Base-by-base conservation (phyloP, 2,113 vertebrate genomes). In the Cebidichthys violaceus region DNA sequence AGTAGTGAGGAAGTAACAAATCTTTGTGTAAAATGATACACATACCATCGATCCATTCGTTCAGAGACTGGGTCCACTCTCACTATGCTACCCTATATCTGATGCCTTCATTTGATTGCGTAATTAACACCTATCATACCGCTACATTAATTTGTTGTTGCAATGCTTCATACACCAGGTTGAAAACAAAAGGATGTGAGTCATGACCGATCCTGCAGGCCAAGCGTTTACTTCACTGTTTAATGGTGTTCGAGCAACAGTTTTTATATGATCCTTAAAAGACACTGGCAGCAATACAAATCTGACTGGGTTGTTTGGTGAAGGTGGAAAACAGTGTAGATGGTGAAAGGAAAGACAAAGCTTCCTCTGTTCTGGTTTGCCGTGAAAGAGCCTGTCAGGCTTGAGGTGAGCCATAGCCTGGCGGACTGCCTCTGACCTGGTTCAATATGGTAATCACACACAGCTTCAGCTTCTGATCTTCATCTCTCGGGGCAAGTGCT, bases 191-290 rank as follows among this genome's bases (percentile, higher is more conserved):
- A 70, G 66, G 71, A 73, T 79, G 72, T 84, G 76, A 90, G 76
- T 88, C 81, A 88, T 57, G 31, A 64, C 47, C 52, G 22, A 75
- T 50, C 39, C 59, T 70, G 43, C 11, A 52, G 60, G 81, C 88
- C 88, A 75, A 43, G 68, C 60, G 9, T 87, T 87, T 78, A 79
- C 80, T 76, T 90, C 62, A 64, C 70, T 55, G 37, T 81, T 83
- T 87, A 89, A 83, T 87, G 62, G 79, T 55, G 82, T 87, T 85
- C 74, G 61, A 83, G 81, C 77, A 81, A 43, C 65, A 79, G 61
- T 88, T 93, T 33, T 85, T 79, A 85, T 82, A 50, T 64, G 72
- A 62, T 66, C 27, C 62, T 85, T 83, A 69, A 87, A 87, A 80
- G 60, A 65, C 77, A 54, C 43, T 41, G 57, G 79, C 86, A 86